Conservation (phyloP, 1,140 invertebrate genomes). For the Aphidius gifuensis region DNA sequence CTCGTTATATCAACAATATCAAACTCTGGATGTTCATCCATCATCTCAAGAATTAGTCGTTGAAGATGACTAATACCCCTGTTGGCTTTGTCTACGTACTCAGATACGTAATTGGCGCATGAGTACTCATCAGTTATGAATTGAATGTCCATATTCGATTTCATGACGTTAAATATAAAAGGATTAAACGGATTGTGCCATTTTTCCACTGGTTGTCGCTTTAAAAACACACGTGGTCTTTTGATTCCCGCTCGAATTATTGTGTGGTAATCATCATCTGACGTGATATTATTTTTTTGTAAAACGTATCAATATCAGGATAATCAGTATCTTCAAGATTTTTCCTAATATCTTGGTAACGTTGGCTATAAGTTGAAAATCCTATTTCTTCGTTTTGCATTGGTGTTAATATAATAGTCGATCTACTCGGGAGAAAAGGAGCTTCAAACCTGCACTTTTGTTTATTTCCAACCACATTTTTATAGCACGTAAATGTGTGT, state of each 20-base stretch:
- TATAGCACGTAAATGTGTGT: slow-evolving; percentile 33
- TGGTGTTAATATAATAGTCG: slow-evolving; percentile 31
- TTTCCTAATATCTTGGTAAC: slow-evolving; percentile 23
- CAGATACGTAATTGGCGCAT: slow-evolving; percentile 39
- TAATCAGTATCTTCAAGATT: slow-evolving; percentile 32
- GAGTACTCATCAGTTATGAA: slow-evolving; percentile 46
- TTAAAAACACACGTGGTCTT: slow-evolving; percentile 31
- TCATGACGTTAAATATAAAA: slow-evolving; percentile 32
- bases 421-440: slow-evolving; percentile 35
- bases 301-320: slow-evolving; percentile 27
- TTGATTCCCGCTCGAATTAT: slow-evolving; percentile 31
- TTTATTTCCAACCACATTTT: slow-evolving; percentile 23
- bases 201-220: slow-evolving; percentile 29
- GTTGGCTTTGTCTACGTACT: slow-evolving; percentile 45
- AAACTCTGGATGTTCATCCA: slow-evolving; percentile 43
- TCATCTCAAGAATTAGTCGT: slow-evolving; percentile 36
- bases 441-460: slow-evolving; percentile 39
- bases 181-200: slow-evolving; percentile 42
- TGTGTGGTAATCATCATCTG: slow-evolving; percentile 28
- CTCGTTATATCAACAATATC: slow-evolving; percentile 24
- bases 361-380: slow-evolving; percentile 24
- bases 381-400: slow-evolving; percentile 25
- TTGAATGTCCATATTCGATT: slow-evolving; percentile 46
- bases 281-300: slow-evolving; percentile 27
- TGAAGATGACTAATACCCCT: slow-evolving; percentile 42